A percentile compares a stretch with the other conserved stretches of the same genome.
Conservation (phyloP, 2,888 invertebrate genomes). For the Drosophila meridionalis region DNA sequence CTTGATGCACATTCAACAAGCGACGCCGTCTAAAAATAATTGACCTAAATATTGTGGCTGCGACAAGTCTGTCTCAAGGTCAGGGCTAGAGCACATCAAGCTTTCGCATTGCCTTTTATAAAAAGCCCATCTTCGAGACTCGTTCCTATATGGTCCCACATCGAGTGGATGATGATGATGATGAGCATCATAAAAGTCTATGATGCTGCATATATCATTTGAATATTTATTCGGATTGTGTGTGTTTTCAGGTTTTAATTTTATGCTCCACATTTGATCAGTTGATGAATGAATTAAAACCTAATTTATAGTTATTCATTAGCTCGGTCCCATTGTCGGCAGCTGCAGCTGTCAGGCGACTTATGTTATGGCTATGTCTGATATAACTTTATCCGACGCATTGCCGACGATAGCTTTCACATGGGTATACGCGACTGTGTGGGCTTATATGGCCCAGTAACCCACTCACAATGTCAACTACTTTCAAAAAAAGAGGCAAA, state of each 20-base stretch:
- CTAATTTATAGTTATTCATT: constrained; percentile 39
- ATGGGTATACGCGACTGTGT: constrained; percentile 12
- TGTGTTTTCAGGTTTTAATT: constrained; percentile 7
- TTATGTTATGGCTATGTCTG: neutral
- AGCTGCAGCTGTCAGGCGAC: constrained; percentile 17
- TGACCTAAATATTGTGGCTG: constrained; percentile 72
- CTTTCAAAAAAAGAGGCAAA: constrained; percentile 60
- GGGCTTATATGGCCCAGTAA: constrained; percentile 27
- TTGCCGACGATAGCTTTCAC: constrained; percentile 22
- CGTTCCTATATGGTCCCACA: constrained; percentile 15
- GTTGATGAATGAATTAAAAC: constrained; percentile 38
- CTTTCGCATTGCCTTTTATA: constrained; percentile 31
- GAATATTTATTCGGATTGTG: constrained; percentile 49
- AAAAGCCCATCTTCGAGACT: constrained; percentile 30
- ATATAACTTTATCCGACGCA: constrained; percentile 32
- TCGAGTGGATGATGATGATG: constrained; percentile 12
- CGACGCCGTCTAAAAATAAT: constrained; percentile 56
- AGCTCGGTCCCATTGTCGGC: constrained; percentile 9
- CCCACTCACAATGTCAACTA: constrained; percentile 75
- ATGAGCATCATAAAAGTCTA: constrained; percentile 19
- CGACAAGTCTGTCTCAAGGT: constrained; percentile 59
- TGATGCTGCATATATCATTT: constrained; percentile 46
- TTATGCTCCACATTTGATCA: constrained; percentile 64
- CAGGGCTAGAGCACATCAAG: constrained; percentile 35
- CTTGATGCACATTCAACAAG: constrained; percentile 56